Conservation (phyloP, 37 sponge, comb jelly and placozoan species). For the Hormiphora californensis region DNA sequence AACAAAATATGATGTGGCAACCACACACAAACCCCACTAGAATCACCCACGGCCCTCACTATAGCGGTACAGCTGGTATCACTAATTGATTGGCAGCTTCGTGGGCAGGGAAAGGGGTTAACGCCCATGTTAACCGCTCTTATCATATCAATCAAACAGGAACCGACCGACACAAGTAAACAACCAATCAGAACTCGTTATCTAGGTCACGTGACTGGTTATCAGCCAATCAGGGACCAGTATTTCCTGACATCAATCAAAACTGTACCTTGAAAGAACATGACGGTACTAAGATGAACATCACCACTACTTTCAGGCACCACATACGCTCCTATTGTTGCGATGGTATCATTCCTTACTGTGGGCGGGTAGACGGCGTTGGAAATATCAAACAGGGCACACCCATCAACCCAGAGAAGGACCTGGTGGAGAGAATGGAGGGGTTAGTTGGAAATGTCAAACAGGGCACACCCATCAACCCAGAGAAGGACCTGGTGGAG, state of each 20-base stretch:
- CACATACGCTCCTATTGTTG: not conserved
- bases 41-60: no score
- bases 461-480: constrained; percentile 53
- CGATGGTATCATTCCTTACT: not conserved
- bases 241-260: not conserved
- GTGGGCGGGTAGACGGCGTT: constrained; percentile 51
- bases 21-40: no score
- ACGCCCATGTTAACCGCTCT: no score
- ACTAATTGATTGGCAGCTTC: no score
- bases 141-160: no score
- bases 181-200: no score
- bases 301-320: not conserved
- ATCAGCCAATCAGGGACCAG: not conserved
- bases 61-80: no score
- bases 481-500: constrained; percentile 21
- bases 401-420: constrained; percentile 47
- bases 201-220: no score
- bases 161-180: no score
- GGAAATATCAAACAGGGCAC: constrained; percentile 51
- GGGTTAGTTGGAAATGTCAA: constrained; percentile 52
- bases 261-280: constrained; percentile 36
- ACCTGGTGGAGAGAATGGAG: not conserved
- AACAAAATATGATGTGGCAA: no score
- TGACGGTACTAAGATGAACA: not conserved
- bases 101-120: no score